These are phyloP conservation scores for Cryptocephalus moraei DNA, from an alignment of 2,888 invertebrate species.

Conservation along the genomic window DNA sequence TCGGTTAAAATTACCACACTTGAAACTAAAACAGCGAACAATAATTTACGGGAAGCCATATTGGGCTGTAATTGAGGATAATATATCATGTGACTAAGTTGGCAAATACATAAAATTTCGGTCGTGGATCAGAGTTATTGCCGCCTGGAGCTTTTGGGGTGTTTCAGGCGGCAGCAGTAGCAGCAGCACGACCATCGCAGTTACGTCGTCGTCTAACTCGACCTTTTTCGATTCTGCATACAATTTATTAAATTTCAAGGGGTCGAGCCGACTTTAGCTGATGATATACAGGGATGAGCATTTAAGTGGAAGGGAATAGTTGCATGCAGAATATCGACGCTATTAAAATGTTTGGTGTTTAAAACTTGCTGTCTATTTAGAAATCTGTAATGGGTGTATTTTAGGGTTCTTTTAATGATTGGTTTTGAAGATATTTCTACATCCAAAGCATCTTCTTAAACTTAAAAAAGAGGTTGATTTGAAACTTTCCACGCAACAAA, in stretches of 20 bases:
- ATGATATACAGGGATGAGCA: conserved; percentile 2
- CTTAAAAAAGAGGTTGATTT: too few species aligned
- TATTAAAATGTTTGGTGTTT: too few species aligned
- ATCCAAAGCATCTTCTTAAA: too few species aligned
- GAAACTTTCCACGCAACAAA: too few species aligned
- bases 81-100: conserved; percentile 24
- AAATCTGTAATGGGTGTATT: too few species aligned
- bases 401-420: too few species aligned
- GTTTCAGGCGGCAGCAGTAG: too few species aligned
- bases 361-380: too few species aligned
- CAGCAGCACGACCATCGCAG: too few species aligned
- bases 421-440: too few species aligned
- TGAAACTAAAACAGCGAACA: conserved; percentile 14
- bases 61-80: conserved; percentile 21
- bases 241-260: conserved; percentile 21
- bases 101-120: conserved; percentile 30
- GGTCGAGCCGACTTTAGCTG: conserved; percentile 7
- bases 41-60: conserved; percentile 17
- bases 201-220: conserved; percentile 6
- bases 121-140: conserved; percentile 31
- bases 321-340: too few species aligned
- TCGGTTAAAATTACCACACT: conserved; percentile 14
- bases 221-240: conserved; percentile 11
- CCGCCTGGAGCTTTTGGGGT: conserved; percentile 19
- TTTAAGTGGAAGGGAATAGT: too few species aligned